Evolutionary conservation across 1,140 invertebrate genomes (phyloP), one percentile per base, ranked within the genome.

Genomic region (Drosophila tropicalis): DNA sequence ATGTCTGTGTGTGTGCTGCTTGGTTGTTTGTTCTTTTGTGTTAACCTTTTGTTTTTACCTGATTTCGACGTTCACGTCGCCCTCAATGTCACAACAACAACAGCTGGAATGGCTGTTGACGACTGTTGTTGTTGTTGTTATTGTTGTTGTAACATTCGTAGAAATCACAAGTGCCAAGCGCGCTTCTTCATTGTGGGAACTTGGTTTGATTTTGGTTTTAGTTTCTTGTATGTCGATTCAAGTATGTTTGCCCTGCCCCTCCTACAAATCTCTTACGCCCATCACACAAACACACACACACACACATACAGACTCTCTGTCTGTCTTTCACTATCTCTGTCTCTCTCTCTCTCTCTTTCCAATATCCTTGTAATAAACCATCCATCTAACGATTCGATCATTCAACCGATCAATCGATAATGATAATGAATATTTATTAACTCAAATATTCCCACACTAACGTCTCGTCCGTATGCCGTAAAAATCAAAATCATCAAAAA

Each of bases 31-130:
- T 87, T 89, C 83, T 86, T 86, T 79, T 86, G 70, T 87, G 83
- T 87, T 87, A 87, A 87, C 83, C 83, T 87, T 87, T 87, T 89
- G 83, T 87, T 87, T 87, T 89, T 87, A 87, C 83, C 83, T 87
- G 83, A 89, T 87, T 87, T 87, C 83, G 70, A 78, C 70, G 72
- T 78, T 64, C 75, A 58, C 58, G 76, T 89, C 84, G 84, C 84
- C 84, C 84, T 89, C 84, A 89, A 89, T 89, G 84, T 89, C 84
- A 89, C 84, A 89, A 89, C 84, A 87, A 87, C 80, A 79, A 72
- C 66, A 70, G 22, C 62, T 44, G 19, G 57, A 65, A 69, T 34
- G 65, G 58, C 63, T 62, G 41, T 29, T 22, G 34, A 10, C 36
- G 36, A 47, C 36, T 70, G 58, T 60, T 67, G 63, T 64, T 75